Evolutionary conservation across 1,140 invertebrate genomes (phyloP), one percentile per base, ranked within the genome.

Genomic region (Leptinotarsa lineolata): DNA sequence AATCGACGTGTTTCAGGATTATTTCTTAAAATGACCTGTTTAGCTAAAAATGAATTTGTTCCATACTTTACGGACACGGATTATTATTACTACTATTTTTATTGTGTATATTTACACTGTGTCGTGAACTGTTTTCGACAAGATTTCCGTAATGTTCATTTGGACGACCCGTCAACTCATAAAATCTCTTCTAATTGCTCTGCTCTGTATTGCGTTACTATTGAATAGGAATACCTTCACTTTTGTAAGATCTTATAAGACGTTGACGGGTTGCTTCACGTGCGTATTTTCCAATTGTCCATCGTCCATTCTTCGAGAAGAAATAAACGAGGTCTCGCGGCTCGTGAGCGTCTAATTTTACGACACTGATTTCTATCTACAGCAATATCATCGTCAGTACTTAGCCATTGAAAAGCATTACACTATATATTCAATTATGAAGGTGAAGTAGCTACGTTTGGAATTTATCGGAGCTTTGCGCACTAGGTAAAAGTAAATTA

Each of bases 381-480:
- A 18, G 48, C 48, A 54, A 54, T 54, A 54, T 54, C 48, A 54
- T 54, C 48, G 48, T 54, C 48, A 54, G 48, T 54, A 54, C 48
- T 54, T 54, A 54, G 48, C 48, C 48, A 54, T 54, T 54, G 48
- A 54, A 16, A 6, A 18, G 15, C 48, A 54, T 54, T 54, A 54
- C 48, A 54, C 48, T 54, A 54, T 54, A 54, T 54, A 54, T 54
- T 54, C 48, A 54, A 54, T 54, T 54, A 54, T 54, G 48, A 54
- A 54, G 48, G 48, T 54, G n/a, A 54, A 54, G n/a, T 54, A 54
- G 48, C 15, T 54, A 5, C 48, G 16, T 54, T 54, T 54, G 4
- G 12, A 54, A 54, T 54, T 54, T 54, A 54, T 54, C n/a, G 48
- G 48, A 54, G n/a, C 16, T 54, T 54, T 54, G n/a, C n/a, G 48